A percentile compares a stretch with the other conserved stretches of the same genome.
phyloP scores from a whole-genome alignment of 30 jellyfish, hydroid and myxozoan genomes.

The Mastigias papua region DNA sequence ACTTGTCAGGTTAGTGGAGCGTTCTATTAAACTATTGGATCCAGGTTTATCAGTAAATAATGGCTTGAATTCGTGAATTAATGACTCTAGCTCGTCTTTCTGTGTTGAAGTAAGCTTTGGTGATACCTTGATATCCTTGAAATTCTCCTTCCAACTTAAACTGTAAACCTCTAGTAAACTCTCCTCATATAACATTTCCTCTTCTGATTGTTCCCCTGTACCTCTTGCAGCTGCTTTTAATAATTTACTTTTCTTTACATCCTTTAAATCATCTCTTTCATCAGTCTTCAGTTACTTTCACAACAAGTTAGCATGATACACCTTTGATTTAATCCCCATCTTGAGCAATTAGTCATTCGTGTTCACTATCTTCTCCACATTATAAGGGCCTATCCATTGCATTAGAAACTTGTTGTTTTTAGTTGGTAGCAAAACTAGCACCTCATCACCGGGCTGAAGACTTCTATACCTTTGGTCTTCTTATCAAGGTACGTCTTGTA shows the following conservation, averaged over 20 bases:
- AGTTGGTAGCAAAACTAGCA: constrained; percentile 60
- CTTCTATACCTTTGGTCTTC: constrained; percentile 24
- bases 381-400: constrained; percentile 74
- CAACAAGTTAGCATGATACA: constrained; percentile 50
- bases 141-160: constrained; percentile 17
- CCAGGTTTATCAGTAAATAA: constrained; percentile 67
- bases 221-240: constrained; percentile 44
- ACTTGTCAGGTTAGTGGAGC: constrained; percentile 37
- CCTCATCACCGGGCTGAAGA: constrained; percentile 59
- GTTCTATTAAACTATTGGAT: constrained; percentile 27
- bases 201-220: constrained; percentile 22
- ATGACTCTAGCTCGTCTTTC: constrained; percentile 25
- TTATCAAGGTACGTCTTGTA: constrained; percentile 44
- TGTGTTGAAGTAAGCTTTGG: constrained; percentile 30
- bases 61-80: constrained; percentile 35
- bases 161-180: constrained; percentile 35
- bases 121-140: constrained; percentile 44
- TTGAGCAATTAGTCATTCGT: constrained; percentile 30
- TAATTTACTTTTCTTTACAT: constrained; percentile 19
- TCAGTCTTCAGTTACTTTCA: constrained; percentile 18
- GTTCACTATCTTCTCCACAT: constrained; percentile 14
- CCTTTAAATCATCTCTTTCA: constrained; percentile 14
- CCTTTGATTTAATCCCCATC: constrained; percentile 18
- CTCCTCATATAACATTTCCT: constrained; percentile 53
- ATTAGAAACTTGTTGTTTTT: constrained; percentile 56